Evolutionary conservation across 1,140 invertebrate species (phyloP).

Genomic region (Psix sp.): DNA sequence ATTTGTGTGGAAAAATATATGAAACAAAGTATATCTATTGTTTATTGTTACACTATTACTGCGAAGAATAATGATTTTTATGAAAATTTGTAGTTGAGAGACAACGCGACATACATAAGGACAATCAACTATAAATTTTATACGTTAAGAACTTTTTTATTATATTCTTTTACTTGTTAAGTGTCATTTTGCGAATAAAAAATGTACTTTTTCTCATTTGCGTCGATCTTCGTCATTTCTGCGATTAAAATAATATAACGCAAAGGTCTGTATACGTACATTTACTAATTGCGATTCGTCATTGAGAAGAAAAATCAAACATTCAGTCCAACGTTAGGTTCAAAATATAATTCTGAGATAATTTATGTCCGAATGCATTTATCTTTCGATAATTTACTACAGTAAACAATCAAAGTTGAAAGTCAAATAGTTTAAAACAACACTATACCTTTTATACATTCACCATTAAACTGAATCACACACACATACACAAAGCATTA

Average conservation of each 20-base stretch:
- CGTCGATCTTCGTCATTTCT: neutral
- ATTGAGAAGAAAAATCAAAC: too few species aligned
- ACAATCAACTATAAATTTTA: conserved; percentile 45
- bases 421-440: conserved; percentile 10
- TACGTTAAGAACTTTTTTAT: conserved; percentile 16
- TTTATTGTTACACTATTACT: too few species aligned
- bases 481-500: neutral
- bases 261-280: conserved; percentile 33
- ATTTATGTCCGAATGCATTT: too few species aligned
- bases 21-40: conserved; percentile 38
- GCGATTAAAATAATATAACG: neutral
- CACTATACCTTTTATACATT: conserved; percentile 1
- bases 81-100: conserved; percentile 28
- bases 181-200: conserved; percentile 6
- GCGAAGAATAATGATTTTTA: conserved; percentile 20
- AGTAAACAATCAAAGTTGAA: conserved; percentile 30
- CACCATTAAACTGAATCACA: conserved; percentile 1
- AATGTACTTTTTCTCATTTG: neutral
- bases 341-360: too few species aligned
- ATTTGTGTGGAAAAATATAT: conserved; percentile 11
- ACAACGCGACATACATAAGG: conserved; percentile 11
- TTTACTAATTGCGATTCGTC: conserved; percentile 16
- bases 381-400: neutral
- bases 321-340: too few species aligned
- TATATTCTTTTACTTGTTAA: conserved; percentile 7